Conservation (phyloP, 2,113 vertebrate genomes). For the Willisornis vidua region DNA sequence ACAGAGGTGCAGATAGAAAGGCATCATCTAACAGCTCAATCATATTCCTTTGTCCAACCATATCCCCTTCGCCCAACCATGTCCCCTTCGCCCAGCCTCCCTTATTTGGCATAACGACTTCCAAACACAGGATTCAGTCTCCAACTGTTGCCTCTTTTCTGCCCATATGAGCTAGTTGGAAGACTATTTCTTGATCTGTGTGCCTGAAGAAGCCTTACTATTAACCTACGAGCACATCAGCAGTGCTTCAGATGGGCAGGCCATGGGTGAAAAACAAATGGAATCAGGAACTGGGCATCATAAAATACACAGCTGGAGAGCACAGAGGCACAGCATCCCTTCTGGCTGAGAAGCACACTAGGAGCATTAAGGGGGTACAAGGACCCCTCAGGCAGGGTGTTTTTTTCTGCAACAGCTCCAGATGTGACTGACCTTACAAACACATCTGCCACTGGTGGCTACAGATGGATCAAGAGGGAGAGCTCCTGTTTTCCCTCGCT, state of each 20-base stretch:
- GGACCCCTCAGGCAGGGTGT: neutral
- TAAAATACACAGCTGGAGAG: neutral
- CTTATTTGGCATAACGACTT: neutral
- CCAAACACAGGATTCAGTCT: accelerated
- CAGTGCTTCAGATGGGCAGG: neutral
- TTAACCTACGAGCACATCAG: neutral
- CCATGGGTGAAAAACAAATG: neutral
- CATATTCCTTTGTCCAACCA: accelerated
- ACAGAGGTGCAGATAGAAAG: neutral
- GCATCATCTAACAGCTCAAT: neutral
- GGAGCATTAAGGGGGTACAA: neutral
- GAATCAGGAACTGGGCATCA: neutral
- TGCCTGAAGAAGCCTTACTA: neutral
- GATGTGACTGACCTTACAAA: neutral
- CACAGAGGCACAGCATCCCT: neutral
- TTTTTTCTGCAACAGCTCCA: neutral
- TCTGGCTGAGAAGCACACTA: neutral
- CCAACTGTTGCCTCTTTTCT: neutral
- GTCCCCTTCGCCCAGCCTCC: neutral
- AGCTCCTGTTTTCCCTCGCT: neutral
- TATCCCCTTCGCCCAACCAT: accelerated
- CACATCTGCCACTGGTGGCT: neutral
- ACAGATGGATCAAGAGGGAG: neutral
- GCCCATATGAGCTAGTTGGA: neutral
- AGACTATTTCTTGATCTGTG: neutral